Evolutionary conservation across 2,113 vertebrate genomes (phyloP).

Genomic region (Trachemys scripta): DNA sequence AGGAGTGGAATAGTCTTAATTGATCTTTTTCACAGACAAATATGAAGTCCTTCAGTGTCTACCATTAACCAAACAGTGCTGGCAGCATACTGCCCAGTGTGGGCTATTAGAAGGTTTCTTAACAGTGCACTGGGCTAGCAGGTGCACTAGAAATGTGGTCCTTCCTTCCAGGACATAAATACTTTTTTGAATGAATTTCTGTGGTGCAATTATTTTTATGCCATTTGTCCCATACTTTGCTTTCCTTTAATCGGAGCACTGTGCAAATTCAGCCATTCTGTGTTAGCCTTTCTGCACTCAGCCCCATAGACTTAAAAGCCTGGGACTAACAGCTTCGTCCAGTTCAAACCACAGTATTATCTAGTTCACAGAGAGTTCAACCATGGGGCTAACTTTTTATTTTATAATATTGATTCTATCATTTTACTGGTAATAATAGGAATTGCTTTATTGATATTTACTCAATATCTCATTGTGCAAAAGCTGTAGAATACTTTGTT

Average conservation of each 20-base stretch:
- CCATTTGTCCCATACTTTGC: neutral
- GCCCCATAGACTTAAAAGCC: neutral
- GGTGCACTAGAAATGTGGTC: neutral
- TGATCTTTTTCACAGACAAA: neutral
- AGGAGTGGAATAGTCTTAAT: conserved; percentile 21
- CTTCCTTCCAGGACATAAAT: conserved; percentile 15
- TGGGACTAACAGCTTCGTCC: neutral
- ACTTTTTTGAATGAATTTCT: neutral
- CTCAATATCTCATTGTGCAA: conserved; percentile 80
- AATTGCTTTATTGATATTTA: conserved; percentile 81
- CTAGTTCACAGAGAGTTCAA: conserved; percentile 70
- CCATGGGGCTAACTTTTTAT: conserved; percentile 80
- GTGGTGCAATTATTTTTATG: neutral
- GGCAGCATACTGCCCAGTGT: neutral
- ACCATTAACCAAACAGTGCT: neutral
- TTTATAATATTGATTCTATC: conserved; percentile 85
- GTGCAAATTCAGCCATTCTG: neutral
- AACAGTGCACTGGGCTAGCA: neutral
- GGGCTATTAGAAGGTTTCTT: neutral
- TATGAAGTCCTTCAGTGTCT: conserved; percentile 8
- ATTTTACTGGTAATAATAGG: conserved; percentile 80
- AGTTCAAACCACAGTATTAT: conserved; percentile 27
- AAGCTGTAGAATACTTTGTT: conserved; percentile 70
- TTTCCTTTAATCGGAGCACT: conserved; percentile 15
- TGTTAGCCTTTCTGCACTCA: neutral